Evolutionary conservation across 2,797 vertebrate genomes (phyloP), one percentile per base, ranked within the genome.

Genomic region (Pampus argenteus): DNA sequence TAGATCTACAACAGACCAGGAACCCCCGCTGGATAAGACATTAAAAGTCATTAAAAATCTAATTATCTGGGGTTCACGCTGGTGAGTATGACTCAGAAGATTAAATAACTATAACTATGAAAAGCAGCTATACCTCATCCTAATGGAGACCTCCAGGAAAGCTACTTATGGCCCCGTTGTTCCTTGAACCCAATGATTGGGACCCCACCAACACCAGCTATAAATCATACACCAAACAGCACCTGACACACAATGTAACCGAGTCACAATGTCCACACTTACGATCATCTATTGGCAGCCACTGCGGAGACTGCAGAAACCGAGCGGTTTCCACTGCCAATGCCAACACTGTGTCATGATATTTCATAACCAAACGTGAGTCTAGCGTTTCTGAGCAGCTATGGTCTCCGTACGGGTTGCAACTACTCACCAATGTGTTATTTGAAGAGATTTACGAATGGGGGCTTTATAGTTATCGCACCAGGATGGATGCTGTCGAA

Each of bases 401-500:
- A 6, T 2, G 18, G 44, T 28, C 42, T 68, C 23, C 0, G 8
- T 14, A 2, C 18, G 36, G 51, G 29, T 28, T 17, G 17, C 34
- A 2, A 49, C 25, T 36, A 56, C 54, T 20, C 10, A 8, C 11
- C 29, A 3, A 13, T 1, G 45, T 38, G 34, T 20, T 9, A 14
- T 42, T 22, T 4, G 13, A 57, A 40, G 6, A 54, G 22, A 28
- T 14, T 2, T 3, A 31, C 18, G 36, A 17, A 20, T 0, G 20
- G 36, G 26, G 40, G 48, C 48, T 67, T 26, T 49, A 20, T 62
- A 50, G 64, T 61, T 47, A 0, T 20, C 26, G 23, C 52, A 47
- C 58, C 36, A 22, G 68, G 62, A 26, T 63, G 20, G 75, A 81
- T 80, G 83, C 82, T 86, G 60, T 86, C 72, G 79, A 83, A 83